Percentiles rank a stretch among this genome's conserved stretches.
These are phyloP conservation scores for Stegodyphus dumicola DNA, from an alignment of 1,140 invertebrate genomes.

Conservation along the genomic window DNA sequence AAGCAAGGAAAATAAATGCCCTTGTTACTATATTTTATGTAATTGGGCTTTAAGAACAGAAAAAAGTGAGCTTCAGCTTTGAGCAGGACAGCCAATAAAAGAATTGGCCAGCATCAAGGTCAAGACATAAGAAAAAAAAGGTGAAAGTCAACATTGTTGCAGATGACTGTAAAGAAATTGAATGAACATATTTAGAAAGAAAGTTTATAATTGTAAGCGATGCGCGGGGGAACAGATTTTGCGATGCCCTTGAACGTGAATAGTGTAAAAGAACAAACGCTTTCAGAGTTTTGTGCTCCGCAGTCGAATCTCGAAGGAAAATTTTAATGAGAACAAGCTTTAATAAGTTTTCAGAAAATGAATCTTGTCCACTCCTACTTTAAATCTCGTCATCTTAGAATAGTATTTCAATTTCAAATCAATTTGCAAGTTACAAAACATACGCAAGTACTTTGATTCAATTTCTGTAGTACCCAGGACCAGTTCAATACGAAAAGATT, in stretches of 20 bases:
- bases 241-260: not conserved
- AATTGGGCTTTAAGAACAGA: constrained; percentile 39
- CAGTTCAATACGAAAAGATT: too few relatives aligned
- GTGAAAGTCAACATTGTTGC: constrained; percentile 38
- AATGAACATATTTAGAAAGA: constrained; percentile 26
- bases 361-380: too few relatives aligned
- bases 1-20: constrained; percentile 49
- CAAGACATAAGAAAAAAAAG: constrained; percentile 37
- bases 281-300: too few relatives aligned
- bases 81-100: constrained; percentile 2
- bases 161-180: constrained; percentile 38
- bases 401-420: too few relatives aligned
- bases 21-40: constrained; percentile 54
- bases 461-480: too few relatives aligned
- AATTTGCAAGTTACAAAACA: too few relatives aligned
- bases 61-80: constrained; percentile 21
- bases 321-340: too few relatives aligned
- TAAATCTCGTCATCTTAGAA: too few relatives aligned
- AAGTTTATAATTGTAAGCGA: constrained; percentile 30
- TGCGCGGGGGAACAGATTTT: constrained; percentile 20
- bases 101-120: constrained; percentile 29
- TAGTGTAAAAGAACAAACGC: too few relatives aligned
- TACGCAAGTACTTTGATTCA: too few relatives aligned
- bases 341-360: too few relatives aligned
- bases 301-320: too few relatives aligned